phyloP scores from a whole-genome alignment of 2,113 vertebrate species.

The Dicentrarchus labrax region DNA sequence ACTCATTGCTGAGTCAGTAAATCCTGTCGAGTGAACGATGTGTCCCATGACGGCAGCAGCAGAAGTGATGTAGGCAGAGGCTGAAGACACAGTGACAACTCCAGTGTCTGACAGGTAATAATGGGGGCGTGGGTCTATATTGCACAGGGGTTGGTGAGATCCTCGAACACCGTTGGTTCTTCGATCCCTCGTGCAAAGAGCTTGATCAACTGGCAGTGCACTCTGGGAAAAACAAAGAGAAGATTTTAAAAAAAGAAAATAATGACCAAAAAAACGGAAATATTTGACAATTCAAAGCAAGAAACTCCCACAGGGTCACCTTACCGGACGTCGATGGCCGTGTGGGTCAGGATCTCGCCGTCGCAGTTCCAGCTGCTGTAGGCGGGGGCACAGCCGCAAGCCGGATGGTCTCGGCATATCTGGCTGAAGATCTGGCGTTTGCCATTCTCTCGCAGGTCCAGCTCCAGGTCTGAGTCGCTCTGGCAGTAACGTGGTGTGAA shows the following conservation, averaged over 20 bases:
- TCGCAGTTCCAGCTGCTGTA: slow-evolving; percentile 96
- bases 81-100: neutral
- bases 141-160: slow-evolving; percentile 66
- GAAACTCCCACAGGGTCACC: neutral
- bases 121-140: slow-evolving; percentile 28
- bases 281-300: neutral
- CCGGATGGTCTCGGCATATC: slow-evolving; percentile 88
- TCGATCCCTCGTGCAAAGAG: slow-evolving; percentile 96
- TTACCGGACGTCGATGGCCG: slow-evolving; percentile 92
- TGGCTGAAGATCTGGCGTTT: slow-evolving; percentile 84
- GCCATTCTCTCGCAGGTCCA: slow-evolving; percentile 75
- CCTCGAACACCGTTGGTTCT: slow-evolving; percentile 80
- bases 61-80: neutral
- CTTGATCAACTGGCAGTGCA: slow-evolving; percentile 93
- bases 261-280: neutral
- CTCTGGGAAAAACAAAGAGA: slow-evolving; percentile 83
- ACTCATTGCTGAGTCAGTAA: neutral
- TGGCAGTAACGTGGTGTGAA: slow-evolving; percentile 87
- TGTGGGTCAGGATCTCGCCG: slow-evolving; percentile 90
- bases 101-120: slow-evolving; percentile 44
- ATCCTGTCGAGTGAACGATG: neutral
- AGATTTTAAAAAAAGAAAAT: neutral
- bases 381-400: slow-evolving; percentile 84
- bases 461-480: slow-evolving; percentile 86
- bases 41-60: neutral